A percentile compares a stretch with the other conserved stretches of the same genome.
phyloP scores from a whole-genome alignment of 2,113 vertebrate genomes.

The Craseonycteris thonglongyai region DNA sequence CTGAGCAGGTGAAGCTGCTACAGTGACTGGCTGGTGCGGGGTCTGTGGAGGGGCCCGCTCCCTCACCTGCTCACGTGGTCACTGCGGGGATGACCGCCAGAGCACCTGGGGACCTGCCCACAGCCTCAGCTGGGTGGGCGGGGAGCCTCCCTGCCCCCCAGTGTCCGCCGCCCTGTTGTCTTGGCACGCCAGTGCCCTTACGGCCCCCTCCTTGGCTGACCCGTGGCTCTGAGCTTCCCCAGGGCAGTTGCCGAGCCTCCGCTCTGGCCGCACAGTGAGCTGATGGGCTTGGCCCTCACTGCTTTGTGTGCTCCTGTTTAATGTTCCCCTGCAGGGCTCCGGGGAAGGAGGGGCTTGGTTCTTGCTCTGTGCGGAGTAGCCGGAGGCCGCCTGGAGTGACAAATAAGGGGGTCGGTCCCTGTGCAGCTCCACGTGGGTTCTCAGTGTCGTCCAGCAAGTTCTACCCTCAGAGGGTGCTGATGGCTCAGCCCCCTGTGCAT shows the following conservation, averaged over 20 bases:
- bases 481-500: rapidly evolving
- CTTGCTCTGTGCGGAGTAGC: background rate
- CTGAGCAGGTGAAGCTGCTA: background rate
- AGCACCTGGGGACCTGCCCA: rapidly evolving
- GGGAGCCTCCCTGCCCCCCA: rapidly evolving
- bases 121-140: rapidly evolving
- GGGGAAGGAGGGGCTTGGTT: background rate
- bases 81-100: background rate
- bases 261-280: background rate
- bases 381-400: rapidly evolving
- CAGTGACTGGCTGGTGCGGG: rapidly evolving
- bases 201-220: background rate
- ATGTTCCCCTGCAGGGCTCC: background rate
- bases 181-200: rapidly evolving
- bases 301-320: background rate
- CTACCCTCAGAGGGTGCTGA: rapidly evolving
- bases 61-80: rapidly evolving
- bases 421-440: background rate
- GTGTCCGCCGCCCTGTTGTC: rapidly evolving
- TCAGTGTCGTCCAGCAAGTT: too few relatives aligned
- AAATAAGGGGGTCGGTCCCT: rapidly evolving
- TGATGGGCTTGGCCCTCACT: background rate
- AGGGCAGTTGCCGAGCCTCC: background rate
- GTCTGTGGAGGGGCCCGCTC: too few relatives aligned
- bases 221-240: background rate